Evolutionary conservation across 2,113 vertebrate genomes (phyloP), one percentile per base, ranked within the genome.

Genomic region (Sphaerodactylus townsendi): DNA sequence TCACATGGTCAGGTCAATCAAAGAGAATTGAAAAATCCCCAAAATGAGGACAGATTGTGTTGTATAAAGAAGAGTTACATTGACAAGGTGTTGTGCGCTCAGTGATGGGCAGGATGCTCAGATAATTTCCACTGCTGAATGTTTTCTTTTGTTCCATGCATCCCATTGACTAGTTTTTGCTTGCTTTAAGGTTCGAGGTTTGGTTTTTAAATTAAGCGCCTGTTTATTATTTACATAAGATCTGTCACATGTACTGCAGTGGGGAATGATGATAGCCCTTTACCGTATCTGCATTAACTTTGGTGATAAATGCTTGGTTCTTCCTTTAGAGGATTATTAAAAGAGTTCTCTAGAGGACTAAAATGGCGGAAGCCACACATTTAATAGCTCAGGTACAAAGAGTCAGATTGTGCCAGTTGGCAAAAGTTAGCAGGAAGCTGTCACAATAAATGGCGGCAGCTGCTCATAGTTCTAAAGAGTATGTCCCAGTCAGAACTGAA

Each of bases 391-490:
- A 97, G 96, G 96, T 98, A 97, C 96, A 98, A 97, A 96, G 97
- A 98, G 95, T 97, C 97, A 95, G 96, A 96, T 95, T 97, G 96
- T 97, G 98, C 98, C 98, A 99, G 98, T 98, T 99, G 99, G 98
- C 98, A 97, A 97, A 98, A 98, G 97, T 98, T 99, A 99, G 98
- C 97, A 97, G 98, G 97, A 97, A 99, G 98, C 98, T 99, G 98
- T 99, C 98, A 97, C 97, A 97, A 98, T 99, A 99, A 99, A 99
- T 99, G 99, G 98, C 98, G 99, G 98, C 99, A 99, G 98, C 98
- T 99, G 98, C 98, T 99, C 97, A 97, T 98, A 98, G 98, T 99
- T 99, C 98, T 98, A 98, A 98, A 98, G 98, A 98, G 98, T 98
- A 98, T 97, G 98, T 99, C 98, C 98, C 98, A 99, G 98, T 98